phyloP scores from a whole-genome alignment of 2,888 invertebrate genomes.

The Torymus texanus region DNA sequence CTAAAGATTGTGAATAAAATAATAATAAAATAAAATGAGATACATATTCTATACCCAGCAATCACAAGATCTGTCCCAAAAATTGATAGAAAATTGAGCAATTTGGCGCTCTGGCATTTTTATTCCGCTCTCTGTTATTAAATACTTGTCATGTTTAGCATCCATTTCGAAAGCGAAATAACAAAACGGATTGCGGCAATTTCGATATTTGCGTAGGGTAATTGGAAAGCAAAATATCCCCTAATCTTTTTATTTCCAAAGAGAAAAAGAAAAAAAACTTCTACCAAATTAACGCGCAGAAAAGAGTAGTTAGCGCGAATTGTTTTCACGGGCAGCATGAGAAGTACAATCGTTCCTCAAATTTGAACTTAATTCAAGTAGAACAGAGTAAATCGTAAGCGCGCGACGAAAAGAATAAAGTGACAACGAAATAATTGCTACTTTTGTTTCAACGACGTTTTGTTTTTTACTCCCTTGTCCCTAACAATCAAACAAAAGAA shows the following conservation, averaged over 20 bases:
- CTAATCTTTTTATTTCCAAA: too few species aligned
- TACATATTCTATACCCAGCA: neutral
- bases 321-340: too few species aligned
- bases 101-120: slow-evolving; percentile 8
- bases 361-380: neutral
- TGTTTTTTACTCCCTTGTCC: neutral
- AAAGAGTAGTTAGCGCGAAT: too few species aligned
- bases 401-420: neutral
- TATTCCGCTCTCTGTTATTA: neutral
- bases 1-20: neutral
- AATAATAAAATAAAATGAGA: neutral
- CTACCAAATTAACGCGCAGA: too few species aligned
- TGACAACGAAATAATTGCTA: slow-evolving; percentile 13
- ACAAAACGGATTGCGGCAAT: slow-evolving; percentile 1
- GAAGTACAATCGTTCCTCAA: too few species aligned
- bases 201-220: neutral
- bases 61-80: slow-evolving; percentile 14
- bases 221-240: too few species aligned
- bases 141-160: slow-evolving; percentile 3
- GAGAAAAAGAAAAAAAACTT: too few species aligned
- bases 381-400: neutral
- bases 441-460: neutral
- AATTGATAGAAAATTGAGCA: slow-evolving; percentile 33
- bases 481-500: neutral
- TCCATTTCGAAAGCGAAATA: neutral